A percentile compares a stretch with the other conserved stretches of the same genome.
Conservation (phyloP, 2,113 vertebrate species). For the Ceyx melanurus region DNA sequence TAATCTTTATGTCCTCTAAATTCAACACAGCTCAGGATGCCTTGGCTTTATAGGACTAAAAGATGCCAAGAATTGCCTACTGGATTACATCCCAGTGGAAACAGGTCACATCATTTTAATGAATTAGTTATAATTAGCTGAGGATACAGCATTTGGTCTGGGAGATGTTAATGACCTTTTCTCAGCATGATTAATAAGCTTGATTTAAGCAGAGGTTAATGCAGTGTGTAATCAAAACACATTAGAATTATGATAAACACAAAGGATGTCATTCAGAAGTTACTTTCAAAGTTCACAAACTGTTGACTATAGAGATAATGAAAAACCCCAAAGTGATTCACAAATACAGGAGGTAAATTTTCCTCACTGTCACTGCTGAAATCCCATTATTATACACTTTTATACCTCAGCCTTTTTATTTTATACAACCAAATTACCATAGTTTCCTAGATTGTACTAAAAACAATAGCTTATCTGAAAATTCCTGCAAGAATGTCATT, state of each 20-base stretch:
- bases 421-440: neutral
- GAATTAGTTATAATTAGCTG: slow-evolving; percentile 59
- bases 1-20: neutral
- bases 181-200: slow-evolving; percentile 47
- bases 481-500: neutral
- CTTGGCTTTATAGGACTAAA: neutral
- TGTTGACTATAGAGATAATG: neutral
- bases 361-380: neutral
- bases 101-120: slow-evolving; percentile 51
- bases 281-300: slow-evolving; percentile 2
- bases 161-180: slow-evolving; percentile 57
- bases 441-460: neutral
- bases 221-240: slow-evolving; percentile 63
- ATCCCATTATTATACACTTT: neutral
- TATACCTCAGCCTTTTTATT: neutral
- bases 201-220: slow-evolving; percentile 58
- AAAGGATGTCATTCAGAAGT: slow-evolving; percentile 46
- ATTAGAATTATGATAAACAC: slow-evolving; percentile 48
- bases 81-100: slow-evolving; percentile 32
- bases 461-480: slow-evolving; percentile 6
- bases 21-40: neutral
- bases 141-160: slow-evolving; percentile 45
- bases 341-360: neutral
- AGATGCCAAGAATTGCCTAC: neutral
- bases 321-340: slow-evolving; percentile 20